Evolutionary conservation across 1,140 invertebrate species (phyloP), one percentile per base, ranked within the genome.

Genomic region (Anoplophora glabripennis): DNA sequence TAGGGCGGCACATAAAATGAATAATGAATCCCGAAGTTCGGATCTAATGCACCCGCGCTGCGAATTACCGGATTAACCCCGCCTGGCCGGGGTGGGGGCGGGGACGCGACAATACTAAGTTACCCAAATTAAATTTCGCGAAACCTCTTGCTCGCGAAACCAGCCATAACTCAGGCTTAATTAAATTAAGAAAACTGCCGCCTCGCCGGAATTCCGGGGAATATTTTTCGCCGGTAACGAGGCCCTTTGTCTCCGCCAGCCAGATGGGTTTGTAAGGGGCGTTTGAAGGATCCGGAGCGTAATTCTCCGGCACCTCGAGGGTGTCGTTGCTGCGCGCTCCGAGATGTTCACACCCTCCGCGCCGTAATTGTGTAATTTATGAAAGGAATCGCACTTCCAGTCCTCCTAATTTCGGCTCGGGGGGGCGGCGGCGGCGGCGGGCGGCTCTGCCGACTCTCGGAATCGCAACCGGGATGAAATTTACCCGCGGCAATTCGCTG

Each of bases 151-250:
- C 48, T 53, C 53, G 51, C 56, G 59, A 65, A 52, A 60, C 58
- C 59, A 41, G 47, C 63, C 63, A 67, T 69, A 69, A 69, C 63
- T 69, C 64, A 66, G 61, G 46, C 59, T 63, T 66, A 69, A 69
- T 69, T 69, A 69, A 69, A 69, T 69, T 67, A 69, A 69, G 68
- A 69, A 69, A 68, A 67, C 63, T 61, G 65, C 53, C 46, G 54
- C 53, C 48, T 33, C 45, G 57, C 56, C 57, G 58, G 59, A 65
- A 63, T 61, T 59, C 44, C 56, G 56, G 60, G 61, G 67, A 69
- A 61, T 67, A 65, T 69, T 69, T 69, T 69, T 69, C 63, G 59
- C 65, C 63, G 58, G 66, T 69, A 67, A 69, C 63, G 65, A 68
- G 63, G 57, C 55, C 66, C 64, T 69, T 69, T 69, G 68, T 69